These are phyloP conservation scores for Phoeniculus purpureus DNA, from an alignment of 2,797 vertebrate genomes.

Conservation along the genomic window DNA sequence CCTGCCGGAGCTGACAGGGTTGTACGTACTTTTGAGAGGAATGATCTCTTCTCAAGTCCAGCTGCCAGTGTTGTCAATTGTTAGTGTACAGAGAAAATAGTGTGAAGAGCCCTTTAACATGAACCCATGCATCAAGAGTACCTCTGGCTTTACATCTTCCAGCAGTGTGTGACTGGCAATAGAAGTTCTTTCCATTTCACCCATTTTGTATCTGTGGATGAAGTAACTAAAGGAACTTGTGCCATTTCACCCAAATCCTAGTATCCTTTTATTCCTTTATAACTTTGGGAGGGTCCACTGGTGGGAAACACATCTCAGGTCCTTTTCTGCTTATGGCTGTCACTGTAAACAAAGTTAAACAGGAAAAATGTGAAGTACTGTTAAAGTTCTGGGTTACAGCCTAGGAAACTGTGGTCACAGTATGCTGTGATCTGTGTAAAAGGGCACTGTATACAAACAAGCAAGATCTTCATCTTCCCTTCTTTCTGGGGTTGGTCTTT, in stretches of 20 bases:
- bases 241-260: background rate
- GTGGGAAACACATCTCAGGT: background rate
- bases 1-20: accelerated
- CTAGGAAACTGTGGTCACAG: background rate
- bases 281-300: background rate
- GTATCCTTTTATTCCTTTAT: background rate
- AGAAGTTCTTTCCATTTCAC: background rate
- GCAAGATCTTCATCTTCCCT: background rate
- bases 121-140: background rate
- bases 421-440: background rate
- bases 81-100: background rate
- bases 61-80: accelerated
- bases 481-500: background rate
- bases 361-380: background rate
- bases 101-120: background rate
- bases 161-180: background rate
- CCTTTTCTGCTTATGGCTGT: background rate
- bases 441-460: background rate
- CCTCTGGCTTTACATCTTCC: background rate
- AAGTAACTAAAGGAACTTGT: background rate
- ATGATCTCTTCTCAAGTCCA: background rate
- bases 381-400: background rate
- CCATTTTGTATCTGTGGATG: background rate
- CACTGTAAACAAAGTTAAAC: background rate
- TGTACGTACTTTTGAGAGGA: background rate